A percentile compares a stretch with the other conserved stretches of the same genome.
These are phyloP conservation scores for Microcebus tavaratra DNA, from an alignment of 2,113 vertebrate species.

Conservation along the genomic window DNA sequence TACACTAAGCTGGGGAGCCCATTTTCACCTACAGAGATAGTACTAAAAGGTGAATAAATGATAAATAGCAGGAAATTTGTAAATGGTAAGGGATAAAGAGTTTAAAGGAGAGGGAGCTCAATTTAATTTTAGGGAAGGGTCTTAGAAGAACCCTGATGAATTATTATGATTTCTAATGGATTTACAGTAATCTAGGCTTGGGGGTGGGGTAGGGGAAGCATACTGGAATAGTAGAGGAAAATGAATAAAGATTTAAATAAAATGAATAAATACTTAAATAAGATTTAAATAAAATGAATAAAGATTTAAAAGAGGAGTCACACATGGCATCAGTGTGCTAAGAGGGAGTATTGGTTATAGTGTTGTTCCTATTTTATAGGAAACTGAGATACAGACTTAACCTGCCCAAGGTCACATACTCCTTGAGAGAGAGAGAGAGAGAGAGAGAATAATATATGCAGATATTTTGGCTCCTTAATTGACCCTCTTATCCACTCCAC, in stretches of 20 bases:
- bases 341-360: neutral
- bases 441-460: neutral
- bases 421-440: neutral
- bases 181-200: neutral
- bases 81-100: neutral
- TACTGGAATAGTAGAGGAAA: neutral
- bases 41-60: neutral
- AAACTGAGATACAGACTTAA: neutral
- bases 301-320: constrained; percentile 8
- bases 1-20: neutral
- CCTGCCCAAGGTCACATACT: neutral
- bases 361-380: neutral
- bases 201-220: neutral
- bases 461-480: constrained; percentile 10
- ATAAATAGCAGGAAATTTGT: neutral
- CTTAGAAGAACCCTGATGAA: neutral
- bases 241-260: neutral
- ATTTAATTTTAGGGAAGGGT: neutral
- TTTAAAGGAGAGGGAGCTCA: neutral
- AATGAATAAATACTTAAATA: neutral
- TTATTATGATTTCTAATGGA: constrained; percentile 11
- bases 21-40: neutral
- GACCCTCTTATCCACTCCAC: neutral
- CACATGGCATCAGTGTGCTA: neutral
- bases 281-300: neutral